These are phyloP conservation scores for Diplodus sargus DNA, from an alignment of 2,797 vertebrate genomes.

Conservation along the genomic window DNA sequence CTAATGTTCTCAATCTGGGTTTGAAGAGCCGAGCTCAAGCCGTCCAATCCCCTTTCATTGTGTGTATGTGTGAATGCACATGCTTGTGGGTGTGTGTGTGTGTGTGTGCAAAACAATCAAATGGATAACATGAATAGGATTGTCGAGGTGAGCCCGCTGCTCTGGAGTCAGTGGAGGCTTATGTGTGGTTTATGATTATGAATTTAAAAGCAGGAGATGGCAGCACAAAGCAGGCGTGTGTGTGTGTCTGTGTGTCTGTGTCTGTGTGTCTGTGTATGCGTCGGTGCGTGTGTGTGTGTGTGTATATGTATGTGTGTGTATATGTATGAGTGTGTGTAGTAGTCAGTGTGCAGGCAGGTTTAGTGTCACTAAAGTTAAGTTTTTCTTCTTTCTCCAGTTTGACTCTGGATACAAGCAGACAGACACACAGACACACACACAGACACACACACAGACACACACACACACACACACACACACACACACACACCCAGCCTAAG, in stretches of 20 bases:
- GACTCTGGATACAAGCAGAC: neutral
- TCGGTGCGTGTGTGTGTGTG: neutral
- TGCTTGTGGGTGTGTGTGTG: constrained; percentile 9
- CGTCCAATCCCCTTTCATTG: constrained; percentile 32
- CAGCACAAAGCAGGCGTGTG: constrained; percentile 12
- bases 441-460: neutral
- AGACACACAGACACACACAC: constrained; percentile 2
- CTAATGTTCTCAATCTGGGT: constrained; percentile 67
- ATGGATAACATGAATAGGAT: constrained; percentile 61
- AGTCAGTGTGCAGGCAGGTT: neutral
- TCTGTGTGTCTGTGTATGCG: neutral
- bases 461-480: neutral
- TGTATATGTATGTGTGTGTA: neutral
- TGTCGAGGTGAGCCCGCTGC: constrained; percentile 48
- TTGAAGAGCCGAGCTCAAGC: constrained; percentile 39
- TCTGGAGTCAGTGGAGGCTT: constrained; percentile 56
- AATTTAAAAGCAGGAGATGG: constrained; percentile 48
- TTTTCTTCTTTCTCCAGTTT: constrained; percentile 3
- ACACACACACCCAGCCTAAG: constrained; percentile 10
- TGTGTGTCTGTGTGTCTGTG: neutral
- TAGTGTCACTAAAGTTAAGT: constrained; percentile 9
- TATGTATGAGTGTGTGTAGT: neutral
- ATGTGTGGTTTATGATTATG: constrained; percentile 55
- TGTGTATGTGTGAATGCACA: constrained; percentile 3
- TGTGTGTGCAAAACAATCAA: constrained; percentile 49